These are phyloP conservation scores for Cygnus olor DNA, from an alignment of 2,797 vertebrate species.

Conservation along the genomic window DNA sequence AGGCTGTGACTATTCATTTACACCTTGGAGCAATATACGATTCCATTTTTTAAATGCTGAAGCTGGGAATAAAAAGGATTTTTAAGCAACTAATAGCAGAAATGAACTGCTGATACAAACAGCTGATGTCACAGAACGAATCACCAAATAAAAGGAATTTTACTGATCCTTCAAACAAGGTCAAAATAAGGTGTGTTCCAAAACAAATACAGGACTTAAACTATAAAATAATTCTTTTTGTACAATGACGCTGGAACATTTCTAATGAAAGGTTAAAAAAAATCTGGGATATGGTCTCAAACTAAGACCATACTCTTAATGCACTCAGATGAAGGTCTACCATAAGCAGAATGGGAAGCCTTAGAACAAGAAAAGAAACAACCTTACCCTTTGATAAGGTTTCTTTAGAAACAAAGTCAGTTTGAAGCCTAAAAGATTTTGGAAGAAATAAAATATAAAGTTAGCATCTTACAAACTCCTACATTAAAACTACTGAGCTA, in stretches of 20 bases:
- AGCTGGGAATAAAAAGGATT: constrained; percentile 55
- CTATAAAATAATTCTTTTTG: background rate
- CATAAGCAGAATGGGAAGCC: background rate
- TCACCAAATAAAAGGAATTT: constrained; percentile 7
- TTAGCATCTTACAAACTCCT: background rate
- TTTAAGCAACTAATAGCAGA: constrained; percentile 50
- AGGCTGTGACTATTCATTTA: constrained; percentile 82
- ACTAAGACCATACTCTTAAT: background rate
- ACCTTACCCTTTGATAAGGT: background rate
- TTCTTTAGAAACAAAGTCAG: background rate
- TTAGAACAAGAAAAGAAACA: background rate
- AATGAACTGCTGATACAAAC: constrained; percentile 45
- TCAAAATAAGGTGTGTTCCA: background rate
- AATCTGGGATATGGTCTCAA: background rate
- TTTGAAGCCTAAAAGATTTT: background rate
- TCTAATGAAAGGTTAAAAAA: background rate
- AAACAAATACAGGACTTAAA: constrained; percentile 10
- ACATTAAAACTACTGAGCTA: background rate
- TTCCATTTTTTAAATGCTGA: constrained; percentile 60
- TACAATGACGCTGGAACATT: background rate
- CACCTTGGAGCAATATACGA: constrained; percentile 66
- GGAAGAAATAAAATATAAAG: background rate
- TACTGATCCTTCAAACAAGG: constrained; percentile 30
- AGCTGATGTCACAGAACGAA: constrained; percentile 17
- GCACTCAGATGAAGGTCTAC: background rate